Evolutionary conservation across 1,140 invertebrate genomes (phyloP), one percentile per base, ranked within the genome.

Genomic region (Limonius californicus): DNA sequence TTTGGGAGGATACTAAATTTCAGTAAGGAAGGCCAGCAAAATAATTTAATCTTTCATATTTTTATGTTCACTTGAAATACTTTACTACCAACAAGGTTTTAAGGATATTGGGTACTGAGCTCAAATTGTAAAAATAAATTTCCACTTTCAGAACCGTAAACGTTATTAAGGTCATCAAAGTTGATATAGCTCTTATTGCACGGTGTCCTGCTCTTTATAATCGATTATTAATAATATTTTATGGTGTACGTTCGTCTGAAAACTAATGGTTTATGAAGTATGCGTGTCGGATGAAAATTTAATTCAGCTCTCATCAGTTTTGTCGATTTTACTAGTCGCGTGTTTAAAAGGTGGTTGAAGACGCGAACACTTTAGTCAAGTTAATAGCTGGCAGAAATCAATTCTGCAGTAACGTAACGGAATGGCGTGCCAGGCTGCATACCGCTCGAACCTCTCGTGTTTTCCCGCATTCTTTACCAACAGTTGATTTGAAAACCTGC

Each of bases 371-470:
- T 68, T 68, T 62, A 60, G 59, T 59, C 56, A 59, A 68, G 66
- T 68, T 68, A 68, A 68, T 68, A 59, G 66, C 59, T 65, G 61
- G 60, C 58, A 63, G 66, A 68, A 68, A 68, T 68, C 66, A 68
- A 68, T 68, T 68, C 66, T 65, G 60, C 58, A 50, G 61, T 63
- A 54, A 59, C 61, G 27, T 55, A 45, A 57, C 39, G 58, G 57
- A 62, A 58, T 62, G 56, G 65, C 65, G 65, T 67, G 65, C 65
- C 65, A 67, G 59, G 60, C 59, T 35, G 66, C 56, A 68, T 68
- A 50, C 63, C 63, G 45, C 42, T 39, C 57, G 60, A 60, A 50
- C 54, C 42, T 61, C 12, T 43, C 57, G 60, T 61, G 59, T 60
- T 23, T 54, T 57, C 53, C 54, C 23, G 45, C 55, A 58, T 63